Percentiles rank a stretch among this genome's conserved stretches.
Conservation (phyloP, 2,113 vertebrate species). For the Melospiza georgiana region DNA sequence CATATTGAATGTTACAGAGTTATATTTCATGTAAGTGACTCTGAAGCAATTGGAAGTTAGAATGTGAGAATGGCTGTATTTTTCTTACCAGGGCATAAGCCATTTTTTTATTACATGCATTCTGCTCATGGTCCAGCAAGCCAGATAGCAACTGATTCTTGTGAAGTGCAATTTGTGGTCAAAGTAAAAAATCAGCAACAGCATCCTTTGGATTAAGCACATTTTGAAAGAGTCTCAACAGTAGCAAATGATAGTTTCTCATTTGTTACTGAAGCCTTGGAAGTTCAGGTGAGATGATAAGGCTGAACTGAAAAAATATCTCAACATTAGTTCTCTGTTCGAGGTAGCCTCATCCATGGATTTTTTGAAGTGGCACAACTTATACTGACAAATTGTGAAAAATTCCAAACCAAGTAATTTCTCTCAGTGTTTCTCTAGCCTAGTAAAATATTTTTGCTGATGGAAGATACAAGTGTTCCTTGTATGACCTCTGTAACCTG, state of each 20-base stretch:
- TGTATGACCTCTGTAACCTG: conserved; percentile 29
- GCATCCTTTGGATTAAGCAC: not conserved
- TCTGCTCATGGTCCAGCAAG: not conserved
- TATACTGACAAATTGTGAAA: not conserved
- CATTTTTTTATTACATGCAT: not conserved
- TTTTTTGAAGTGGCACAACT: not conserved
- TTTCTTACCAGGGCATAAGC: not conserved
- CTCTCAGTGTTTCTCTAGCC: not conserved
- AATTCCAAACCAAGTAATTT: not conserved
- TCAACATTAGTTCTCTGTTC: not conserved
- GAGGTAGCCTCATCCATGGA: not conserved
- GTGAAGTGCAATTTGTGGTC: not conserved
- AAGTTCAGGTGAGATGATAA: not conserved
- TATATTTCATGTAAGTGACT: not conserved
- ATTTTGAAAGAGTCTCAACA: not conserved
- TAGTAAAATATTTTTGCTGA: conserved; percentile 25
- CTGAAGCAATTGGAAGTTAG: not conserved
- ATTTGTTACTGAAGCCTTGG: not conserved
- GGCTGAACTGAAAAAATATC: not conserved
- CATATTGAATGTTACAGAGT: not conserved
- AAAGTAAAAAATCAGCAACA: not conserved
- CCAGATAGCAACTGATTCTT: not conserved
- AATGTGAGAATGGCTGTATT: not conserved
- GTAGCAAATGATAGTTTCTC: not conserved
- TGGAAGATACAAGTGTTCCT: not conserved